Percentiles rank a stretch among this genome's conserved stretches.
These are phyloP conservation scores for Chaetodon auriga DNA, from an alignment of 2,113 vertebrate genomes.

Conservation along the genomic window DNA sequence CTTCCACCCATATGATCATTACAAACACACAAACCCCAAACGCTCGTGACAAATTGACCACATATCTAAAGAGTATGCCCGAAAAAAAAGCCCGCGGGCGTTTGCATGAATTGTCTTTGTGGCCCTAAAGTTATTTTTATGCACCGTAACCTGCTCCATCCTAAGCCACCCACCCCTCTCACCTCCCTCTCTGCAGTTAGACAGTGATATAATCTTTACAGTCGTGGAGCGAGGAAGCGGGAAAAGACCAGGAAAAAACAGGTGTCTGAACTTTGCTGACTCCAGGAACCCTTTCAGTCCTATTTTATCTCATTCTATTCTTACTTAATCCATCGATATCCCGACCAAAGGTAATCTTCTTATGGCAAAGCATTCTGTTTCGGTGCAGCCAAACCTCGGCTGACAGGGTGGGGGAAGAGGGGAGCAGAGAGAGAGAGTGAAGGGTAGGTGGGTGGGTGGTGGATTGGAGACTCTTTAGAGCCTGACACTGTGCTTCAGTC, in stretches of 20 bases:
- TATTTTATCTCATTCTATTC: constrained; percentile 84
- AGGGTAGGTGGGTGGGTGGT: constrained; percentile 48
- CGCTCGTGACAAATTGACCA: constrained; percentile 61
- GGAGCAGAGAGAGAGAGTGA: constrained; percentile 26
- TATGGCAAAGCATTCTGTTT: constrained; percentile 84
- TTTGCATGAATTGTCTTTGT: constrained; percentile 6
- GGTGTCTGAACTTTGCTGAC: constrained; percentile 82
- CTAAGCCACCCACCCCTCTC: constrained; percentile 6
- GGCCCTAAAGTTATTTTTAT: constrained; percentile 20
- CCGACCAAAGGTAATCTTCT: constrained; percentile 86
- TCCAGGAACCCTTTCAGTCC: constrained; percentile 76
- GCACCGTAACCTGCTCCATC: constrained; percentile 38
- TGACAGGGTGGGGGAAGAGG: constrained; percentile 74
- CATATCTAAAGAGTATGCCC: constrained; percentile 19
- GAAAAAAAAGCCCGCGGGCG: constrained; percentile 6
- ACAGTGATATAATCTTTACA: constrained; percentile 61
- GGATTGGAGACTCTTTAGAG: constrained; percentile 70
- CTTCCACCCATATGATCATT: constrained; percentile 58
- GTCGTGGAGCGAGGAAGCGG: constrained; percentile 29
- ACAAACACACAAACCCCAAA: constrained; percentile 45
- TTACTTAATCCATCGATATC: constrained; percentile 87
- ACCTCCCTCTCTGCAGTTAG: constrained; percentile 28
- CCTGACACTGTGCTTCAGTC: constrained; percentile 79
- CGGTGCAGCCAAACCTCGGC: constrained; percentile 80
- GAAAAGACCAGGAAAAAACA: constrained; percentile 67